Evolutionary conservation across 2,113 vertebrate species (phyloP).

Genomic region (Neogobius melanostomus): DNA sequence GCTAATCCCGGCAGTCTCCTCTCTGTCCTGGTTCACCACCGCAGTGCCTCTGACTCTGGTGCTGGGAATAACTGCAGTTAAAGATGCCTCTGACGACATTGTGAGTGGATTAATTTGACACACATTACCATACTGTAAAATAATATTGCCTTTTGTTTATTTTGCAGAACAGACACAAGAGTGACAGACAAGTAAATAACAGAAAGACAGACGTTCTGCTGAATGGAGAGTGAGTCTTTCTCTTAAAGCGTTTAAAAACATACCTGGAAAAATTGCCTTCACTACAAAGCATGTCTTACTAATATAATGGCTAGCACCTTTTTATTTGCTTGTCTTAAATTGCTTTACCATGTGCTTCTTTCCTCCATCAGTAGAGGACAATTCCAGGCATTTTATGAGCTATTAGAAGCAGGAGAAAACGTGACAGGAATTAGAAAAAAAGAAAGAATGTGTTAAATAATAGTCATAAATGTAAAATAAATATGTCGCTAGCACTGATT

Average conservation of each 20-base stretch:
- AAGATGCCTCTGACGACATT: slow-evolving; percentile 90
- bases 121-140: background rate
- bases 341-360: too few species aligned
- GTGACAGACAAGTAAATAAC: slow-evolving; percentile 91
- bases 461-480: too few species aligned
- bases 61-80: slow-evolving; percentile 85
- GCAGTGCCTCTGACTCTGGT: slow-evolving; percentile 89
- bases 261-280: too few species aligned
- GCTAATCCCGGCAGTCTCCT: slow-evolving; percentile 91
- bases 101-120: slow-evolving; percentile 72
- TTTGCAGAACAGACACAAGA: slow-evolving; percentile 88
- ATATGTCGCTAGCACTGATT: too few species aligned
- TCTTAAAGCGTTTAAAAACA: background rate
- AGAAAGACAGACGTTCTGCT: slow-evolving; percentile 82
- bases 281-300: too few species aligned
- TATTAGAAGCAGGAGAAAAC: too few species aligned
- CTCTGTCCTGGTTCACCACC: slow-evolving; percentile 92
- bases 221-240: slow-evolving; percentile 83
- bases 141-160: background rate
- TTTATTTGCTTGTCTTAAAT: too few species aligned
- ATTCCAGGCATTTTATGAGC: too few species aligned
- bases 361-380: too few species aligned
- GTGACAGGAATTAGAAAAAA: too few species aligned
- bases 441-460: too few species aligned
- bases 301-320: too few species aligned